Evolutionary conservation across 2,888 invertebrate species (phyloP).

Genomic region (Liopterus haemorrhoidalis): DNA sequence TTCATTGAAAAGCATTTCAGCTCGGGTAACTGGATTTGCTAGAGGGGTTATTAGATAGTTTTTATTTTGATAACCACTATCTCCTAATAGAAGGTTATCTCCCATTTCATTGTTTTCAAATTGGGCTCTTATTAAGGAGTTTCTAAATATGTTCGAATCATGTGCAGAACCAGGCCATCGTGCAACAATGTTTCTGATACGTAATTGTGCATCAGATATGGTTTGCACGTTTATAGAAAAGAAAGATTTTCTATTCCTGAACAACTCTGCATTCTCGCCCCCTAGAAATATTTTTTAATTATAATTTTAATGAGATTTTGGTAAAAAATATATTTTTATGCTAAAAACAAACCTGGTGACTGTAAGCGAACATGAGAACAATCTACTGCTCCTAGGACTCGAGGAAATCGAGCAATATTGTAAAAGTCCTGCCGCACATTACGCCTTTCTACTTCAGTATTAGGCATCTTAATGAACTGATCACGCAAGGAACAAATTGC

Average conservation of each 20-base stretch:
- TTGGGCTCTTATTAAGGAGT: slow-evolving; percentile 7
- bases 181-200: slow-evolving; percentile 31
- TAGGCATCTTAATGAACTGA: slow-evolving; percentile 16
- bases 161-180: slow-evolving; percentile 35
- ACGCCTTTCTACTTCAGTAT: slow-evolving; percentile 11
- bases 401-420: slow-evolving; percentile 19
- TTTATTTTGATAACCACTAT: slow-evolving; percentile 27
- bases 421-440: slow-evolving; percentile 16
- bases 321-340: not conserved
- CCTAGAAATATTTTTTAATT: slow-evolving; percentile 23
- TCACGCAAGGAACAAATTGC: slow-evolving; percentile 7
- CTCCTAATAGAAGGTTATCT: slow-evolving; percentile 19
- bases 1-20: too few relatives aligned
- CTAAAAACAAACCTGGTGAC: slow-evolving; percentile 7
- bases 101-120: slow-evolving; percentile 12
- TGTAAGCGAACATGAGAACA: slow-evolving; percentile 9
- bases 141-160: slow-evolving; percentile 27
- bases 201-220: slow-evolving; percentile 29
- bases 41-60: too few relatives aligned
- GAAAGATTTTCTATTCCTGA: slow-evolving; percentile 32
- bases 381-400: slow-evolving; percentile 19
- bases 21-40: too few relatives aligned
- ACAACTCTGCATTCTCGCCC: slow-evolving; percentile 32
- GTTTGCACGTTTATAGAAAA: slow-evolving; percentile 35
- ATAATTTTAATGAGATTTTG: slow-evolving; percentile 10